Evolutionary conservation across 2,113 vertebrate genomes (phyloP).

Genomic region (Sebastes fasciatus): DNA sequence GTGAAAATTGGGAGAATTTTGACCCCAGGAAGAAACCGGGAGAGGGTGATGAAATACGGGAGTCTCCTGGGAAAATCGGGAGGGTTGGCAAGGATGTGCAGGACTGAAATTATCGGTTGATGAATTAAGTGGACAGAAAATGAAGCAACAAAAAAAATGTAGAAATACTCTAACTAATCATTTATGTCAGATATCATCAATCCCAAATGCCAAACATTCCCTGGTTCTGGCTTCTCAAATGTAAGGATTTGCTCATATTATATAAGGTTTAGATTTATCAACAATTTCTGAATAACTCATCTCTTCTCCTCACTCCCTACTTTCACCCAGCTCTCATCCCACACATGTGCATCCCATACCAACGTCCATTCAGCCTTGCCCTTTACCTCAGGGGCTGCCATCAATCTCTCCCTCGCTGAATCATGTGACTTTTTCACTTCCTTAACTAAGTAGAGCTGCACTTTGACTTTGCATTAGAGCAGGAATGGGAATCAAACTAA

Average conservation of each 20-base stretch:
- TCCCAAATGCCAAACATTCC: neutral
- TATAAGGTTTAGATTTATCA: neutral
- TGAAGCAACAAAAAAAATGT: too few relatives aligned
- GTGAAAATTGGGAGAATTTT: too few relatives aligned
- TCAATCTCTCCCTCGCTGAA: neutral
- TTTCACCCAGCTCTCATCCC: neutral
- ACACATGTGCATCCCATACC: neutral
- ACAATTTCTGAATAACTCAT: neutral
- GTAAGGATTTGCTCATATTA: neutral
- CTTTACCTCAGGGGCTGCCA: neutral
- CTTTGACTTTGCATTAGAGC: slow-evolving; percentile 32
- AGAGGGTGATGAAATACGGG: too few relatives aligned
- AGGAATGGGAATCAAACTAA: slow-evolving; percentile 5
- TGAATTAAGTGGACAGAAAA: too few relatives aligned
- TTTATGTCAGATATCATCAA: too few relatives aligned
- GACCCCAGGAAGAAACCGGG: too few relatives aligned
- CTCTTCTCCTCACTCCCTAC: neutral
- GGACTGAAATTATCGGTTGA: too few relatives aligned
- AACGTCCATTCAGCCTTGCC: neutral
- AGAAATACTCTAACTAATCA: too few relatives aligned
- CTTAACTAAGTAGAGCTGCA: slow-evolving; percentile 15
- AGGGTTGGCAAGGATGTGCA: too few relatives aligned
- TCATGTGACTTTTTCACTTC: slow-evolving; percentile 24
- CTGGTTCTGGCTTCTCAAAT: neutral
- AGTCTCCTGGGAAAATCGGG: too few relatives aligned